A percentile compares a stretch with the other conserved stretches of the same genome.
Evolutionary conservation across 2,113 vertebrate genomes (phyloP).

Genomic region (Saguinus imperator): DNA sequence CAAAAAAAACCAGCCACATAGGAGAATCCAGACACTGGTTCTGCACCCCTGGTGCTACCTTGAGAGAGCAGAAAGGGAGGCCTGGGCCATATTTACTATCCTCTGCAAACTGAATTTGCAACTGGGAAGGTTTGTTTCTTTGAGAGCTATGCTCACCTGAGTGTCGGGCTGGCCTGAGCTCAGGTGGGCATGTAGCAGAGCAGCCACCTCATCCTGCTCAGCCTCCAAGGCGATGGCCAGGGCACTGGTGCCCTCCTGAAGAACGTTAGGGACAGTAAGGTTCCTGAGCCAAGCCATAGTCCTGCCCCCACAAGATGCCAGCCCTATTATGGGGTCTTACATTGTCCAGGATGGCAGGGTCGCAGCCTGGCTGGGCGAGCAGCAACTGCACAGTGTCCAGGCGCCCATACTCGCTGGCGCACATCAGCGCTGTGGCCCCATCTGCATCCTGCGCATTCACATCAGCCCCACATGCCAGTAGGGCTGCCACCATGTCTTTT

Average conservation of each 20-base stretch:
- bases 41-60: background rate
- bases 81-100: too few species aligned
- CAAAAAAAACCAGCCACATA: background rate
- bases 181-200: slow-evolving; percentile 91
- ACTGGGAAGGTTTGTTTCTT: background rate
- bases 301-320: too few species aligned
- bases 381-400: slow-evolving; percentile 91
- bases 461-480: slow-evolving; percentile 89
- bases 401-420: slow-evolving; percentile 94
- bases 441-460: slow-evolving; percentile 95
- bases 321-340: slow-evolving; percentile 82
- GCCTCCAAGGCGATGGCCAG: slow-evolving; percentile 94
- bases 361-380: slow-evolving; percentile 90
- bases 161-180: slow-evolving; percentile 81
- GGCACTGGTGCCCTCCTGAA: slow-evolving; percentile 95
- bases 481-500: slow-evolving; percentile 93
- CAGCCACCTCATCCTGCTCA: slow-evolving; percentile 92
- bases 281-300: background rate
- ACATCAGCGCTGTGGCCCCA: slow-evolving; percentile 97
- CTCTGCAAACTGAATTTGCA: background rate
- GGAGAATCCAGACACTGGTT: too few species aligned
- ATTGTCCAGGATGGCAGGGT: slow-evolving; percentile 90
- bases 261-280: accelerated
- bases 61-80: accelerated
- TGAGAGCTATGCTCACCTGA: slow-evolving; percentile 82